phyloP scores from a whole-genome alignment of 2,113 vertebrate genomes.

The Cyphomyrus plagiostoma region DNA sequence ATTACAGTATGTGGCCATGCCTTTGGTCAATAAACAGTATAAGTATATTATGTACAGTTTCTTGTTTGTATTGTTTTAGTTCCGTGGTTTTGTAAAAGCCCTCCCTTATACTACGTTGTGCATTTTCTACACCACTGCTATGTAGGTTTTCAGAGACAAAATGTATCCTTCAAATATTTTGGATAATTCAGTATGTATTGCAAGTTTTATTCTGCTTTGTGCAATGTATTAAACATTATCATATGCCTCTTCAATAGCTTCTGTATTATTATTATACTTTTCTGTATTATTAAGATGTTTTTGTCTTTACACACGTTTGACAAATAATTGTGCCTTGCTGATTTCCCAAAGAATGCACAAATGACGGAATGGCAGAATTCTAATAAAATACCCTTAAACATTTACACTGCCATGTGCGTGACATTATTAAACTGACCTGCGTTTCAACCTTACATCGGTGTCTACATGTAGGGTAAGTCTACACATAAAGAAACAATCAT shows the following conservation, averaged over 20 bases:
- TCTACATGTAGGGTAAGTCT: background rate
- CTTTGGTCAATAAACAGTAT: constrained; percentile 14
- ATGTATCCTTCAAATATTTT: background rate
- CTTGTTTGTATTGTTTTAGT: constrained; percentile 10
- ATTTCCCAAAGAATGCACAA: constrained; percentile 11
- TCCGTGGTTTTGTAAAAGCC: background rate
- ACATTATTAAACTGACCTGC: background rate
- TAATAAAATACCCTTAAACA: constrained; percentile 6
- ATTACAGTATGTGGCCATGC: background rate
- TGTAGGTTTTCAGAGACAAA: constrained; percentile 20
- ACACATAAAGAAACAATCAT: background rate
- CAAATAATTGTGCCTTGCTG: background rate
- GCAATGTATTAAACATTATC: constrained; percentile 35
- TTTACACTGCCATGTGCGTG: background rate
- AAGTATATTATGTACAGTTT: constrained; percentile 23
- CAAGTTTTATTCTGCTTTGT: constrained; percentile 23
- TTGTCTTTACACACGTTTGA: constrained; percentile 19
- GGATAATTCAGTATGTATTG: background rate
- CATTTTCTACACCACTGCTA: constrained; percentile 21
- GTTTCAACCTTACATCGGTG: background rate
- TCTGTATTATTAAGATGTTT: constrained; percentile 47
- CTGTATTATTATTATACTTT: constrained; percentile 42
- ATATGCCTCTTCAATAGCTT: constrained; percentile 29
- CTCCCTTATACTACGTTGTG: constrained; percentile 28
- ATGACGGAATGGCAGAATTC: background rate